Evolutionary conservation across 2,888 invertebrate genomes (phyloP).

Genomic region (Hyposoter dolosus): DNA sequence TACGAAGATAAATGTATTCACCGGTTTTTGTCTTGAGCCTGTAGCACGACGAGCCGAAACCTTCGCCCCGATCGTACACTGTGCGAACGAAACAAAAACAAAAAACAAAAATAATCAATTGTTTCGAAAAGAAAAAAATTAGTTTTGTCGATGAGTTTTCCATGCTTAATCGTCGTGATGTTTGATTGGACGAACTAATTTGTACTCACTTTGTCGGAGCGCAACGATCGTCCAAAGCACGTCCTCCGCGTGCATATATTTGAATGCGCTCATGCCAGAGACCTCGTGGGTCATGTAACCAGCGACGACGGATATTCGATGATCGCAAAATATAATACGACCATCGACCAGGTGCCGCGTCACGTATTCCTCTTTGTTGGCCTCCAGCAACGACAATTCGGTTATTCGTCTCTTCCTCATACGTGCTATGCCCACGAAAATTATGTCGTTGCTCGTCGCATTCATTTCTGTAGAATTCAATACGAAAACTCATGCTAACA

Average conservation of each 20-base stretch:
- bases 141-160: too few species aligned
- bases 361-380: slow-evolving; percentile 93
- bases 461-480: slow-evolving; percentile 59
- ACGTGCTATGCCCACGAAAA: slow-evolving; percentile 91
- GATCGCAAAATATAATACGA: slow-evolving; percentile 95
- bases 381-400: slow-evolving; percentile 88
- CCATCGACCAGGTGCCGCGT: slow-evolving; percentile 96
- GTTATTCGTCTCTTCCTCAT: slow-evolving; percentile 90
- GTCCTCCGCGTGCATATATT: slow-evolving; percentile 96
- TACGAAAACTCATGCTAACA: not conserved
- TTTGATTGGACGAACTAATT: not conserved
- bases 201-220: slow-evolving; percentile 90
- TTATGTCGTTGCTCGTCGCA: slow-evolving; percentile 81
- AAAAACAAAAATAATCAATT: not conserved
- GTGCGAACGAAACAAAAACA: slow-evolving; percentile 57
- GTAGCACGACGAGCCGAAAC: slow-evolving; percentile 95
- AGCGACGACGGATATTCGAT: slow-evolving; percentile 94
- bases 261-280: slow-evolving; percentile 94
- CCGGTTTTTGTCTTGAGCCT: slow-evolving; percentile 92
- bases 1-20: slow-evolving; percentile 93
- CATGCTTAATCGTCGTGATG: not conserved
- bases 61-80: slow-evolving; percentile 95
- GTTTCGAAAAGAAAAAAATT: not conserved
- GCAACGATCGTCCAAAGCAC: slow-evolving; percentile 95
- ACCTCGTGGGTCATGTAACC: slow-evolving; percentile 96